These are phyloP conservation scores for Drosophila aff. DNA, from an alignment of 1,140 invertebrate species.

Conservation along the genomic window DNA sequence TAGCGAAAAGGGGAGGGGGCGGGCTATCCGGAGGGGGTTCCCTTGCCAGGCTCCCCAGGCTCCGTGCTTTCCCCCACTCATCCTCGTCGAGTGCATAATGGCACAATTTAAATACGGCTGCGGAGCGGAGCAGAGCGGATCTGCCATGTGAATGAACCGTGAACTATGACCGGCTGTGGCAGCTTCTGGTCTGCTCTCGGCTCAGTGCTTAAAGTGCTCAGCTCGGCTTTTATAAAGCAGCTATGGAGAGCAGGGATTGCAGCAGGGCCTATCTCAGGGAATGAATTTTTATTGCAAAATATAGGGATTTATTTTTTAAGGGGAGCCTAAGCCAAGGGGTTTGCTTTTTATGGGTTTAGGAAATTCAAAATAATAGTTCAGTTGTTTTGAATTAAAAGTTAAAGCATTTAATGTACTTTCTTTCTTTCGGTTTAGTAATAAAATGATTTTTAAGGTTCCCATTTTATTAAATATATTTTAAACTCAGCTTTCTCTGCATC, in stretches of 20 bases:
- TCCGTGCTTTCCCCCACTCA: background rate
- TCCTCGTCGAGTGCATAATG: constrained; percentile 74
- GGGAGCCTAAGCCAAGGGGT: background rate
- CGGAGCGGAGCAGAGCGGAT: constrained; percentile 30
- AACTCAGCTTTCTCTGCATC: background rate
- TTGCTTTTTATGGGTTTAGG: background rate
- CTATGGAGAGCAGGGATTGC: constrained; percentile 3
- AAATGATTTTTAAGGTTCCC: no score
- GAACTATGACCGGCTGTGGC: constrained; percentile 59
- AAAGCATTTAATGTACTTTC: background rate
- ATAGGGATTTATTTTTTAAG: background rate
- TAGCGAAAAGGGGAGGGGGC: constrained; percentile 56
- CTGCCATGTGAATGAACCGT: constrained; percentile 77
- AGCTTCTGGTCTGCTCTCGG: constrained; percentile 21
- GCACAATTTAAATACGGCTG: constrained; percentile 80
- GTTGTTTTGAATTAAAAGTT: no score
- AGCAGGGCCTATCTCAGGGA: background rate
- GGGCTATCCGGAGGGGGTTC: constrained; percentile 8
- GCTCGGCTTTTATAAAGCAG: constrained; percentile 4
- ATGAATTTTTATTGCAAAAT: background rate
- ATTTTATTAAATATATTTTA: no score
- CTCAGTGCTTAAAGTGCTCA: constrained; percentile 30
- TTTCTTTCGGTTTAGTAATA: no score
- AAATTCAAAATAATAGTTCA: background rate
- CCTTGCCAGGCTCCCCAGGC: background rate